Evolutionary conservation across 2,797 vertebrate genomes (phyloP).

Genomic region (Sebastiscus tertius): DNA sequence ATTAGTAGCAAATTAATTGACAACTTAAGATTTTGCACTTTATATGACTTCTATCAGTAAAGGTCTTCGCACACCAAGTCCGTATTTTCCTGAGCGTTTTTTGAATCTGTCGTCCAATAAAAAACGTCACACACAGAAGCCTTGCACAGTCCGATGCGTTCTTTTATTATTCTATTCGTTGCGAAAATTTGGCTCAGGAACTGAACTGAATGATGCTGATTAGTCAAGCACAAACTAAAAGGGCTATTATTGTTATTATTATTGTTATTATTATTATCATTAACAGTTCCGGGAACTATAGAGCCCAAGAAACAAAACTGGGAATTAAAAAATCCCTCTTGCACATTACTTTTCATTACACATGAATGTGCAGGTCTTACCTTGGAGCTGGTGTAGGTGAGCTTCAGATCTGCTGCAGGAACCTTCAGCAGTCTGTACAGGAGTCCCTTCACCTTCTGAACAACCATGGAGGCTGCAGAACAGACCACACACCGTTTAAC

Average conservation of each 20-base stretch:
- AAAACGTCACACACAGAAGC: too few species aligned
- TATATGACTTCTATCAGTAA: neutral
- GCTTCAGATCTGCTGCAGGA: slow-evolving; percentile 84
- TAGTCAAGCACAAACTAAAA: too few species aligned
- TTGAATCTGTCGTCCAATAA: too few species aligned
- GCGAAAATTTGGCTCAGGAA: neutral
- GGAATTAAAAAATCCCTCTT: neutral
- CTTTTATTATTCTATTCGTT: too few species aligned
- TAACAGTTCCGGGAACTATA: too few species aligned
- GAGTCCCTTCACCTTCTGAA: slow-evolving; percentile 94
- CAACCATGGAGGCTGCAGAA: slow-evolving; percentile 88
- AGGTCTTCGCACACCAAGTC: too few species aligned
- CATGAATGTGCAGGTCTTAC: slow-evolving; percentile 72
- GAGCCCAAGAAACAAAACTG: too few species aligned
- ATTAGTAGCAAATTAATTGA: neutral
- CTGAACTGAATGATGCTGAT: too few species aligned
- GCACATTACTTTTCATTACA: neutral
- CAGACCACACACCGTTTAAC: neutral
- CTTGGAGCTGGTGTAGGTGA: slow-evolving; percentile 90
- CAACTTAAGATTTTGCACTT: neutral
- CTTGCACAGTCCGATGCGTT: too few species aligned
- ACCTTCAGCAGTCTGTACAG: slow-evolving; percentile 89
- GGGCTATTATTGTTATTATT: too few species aligned
- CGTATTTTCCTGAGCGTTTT: too few species aligned
- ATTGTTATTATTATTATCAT: too few species aligned